Conservation (phyloP, 2,113 vertebrate genomes). For the Labeo catla region DNA sequence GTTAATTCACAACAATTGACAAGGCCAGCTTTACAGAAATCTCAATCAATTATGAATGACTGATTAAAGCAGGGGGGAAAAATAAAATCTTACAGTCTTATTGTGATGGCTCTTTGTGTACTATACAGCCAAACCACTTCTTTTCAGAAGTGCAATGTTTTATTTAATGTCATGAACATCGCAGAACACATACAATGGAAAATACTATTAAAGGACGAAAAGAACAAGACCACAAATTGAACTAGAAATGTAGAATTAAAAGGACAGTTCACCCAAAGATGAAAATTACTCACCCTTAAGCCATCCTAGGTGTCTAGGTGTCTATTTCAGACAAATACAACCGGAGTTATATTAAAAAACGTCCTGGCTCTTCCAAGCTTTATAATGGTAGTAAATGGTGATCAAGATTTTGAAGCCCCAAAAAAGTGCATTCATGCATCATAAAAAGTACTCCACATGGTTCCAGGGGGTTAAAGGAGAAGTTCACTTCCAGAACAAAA, state of each 20-base stretch:
- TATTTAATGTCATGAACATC: neutral
- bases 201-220: neutral
- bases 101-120: neutral
- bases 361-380: too few relatives aligned
- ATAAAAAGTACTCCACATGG: too few relatives aligned
- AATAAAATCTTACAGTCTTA: neutral
- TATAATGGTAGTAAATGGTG: too few relatives aligned
- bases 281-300: too few relatives aligned
- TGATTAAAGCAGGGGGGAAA: neutral
- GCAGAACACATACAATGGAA: neutral
- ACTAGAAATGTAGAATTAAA: neutral
- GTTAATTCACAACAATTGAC: neutral
- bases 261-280: too few relatives aligned
- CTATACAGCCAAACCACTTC: neutral
- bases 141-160: neutral
- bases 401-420: too few relatives aligned
- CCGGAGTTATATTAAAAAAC: too few relatives aligned
- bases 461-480: too few relatives aligned
- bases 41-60: neutral
- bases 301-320: too few relatives aligned
- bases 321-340: too few relatives aligned
- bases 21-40: neutral
- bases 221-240: neutral
- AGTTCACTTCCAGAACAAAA: too few relatives aligned
- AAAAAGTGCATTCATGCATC: too few relatives aligned